These are phyloP conservation scores for Pyrocephalus nanus DNA, from an alignment of 2,797 vertebrate species.

Conservation along the genomic window DNA sequence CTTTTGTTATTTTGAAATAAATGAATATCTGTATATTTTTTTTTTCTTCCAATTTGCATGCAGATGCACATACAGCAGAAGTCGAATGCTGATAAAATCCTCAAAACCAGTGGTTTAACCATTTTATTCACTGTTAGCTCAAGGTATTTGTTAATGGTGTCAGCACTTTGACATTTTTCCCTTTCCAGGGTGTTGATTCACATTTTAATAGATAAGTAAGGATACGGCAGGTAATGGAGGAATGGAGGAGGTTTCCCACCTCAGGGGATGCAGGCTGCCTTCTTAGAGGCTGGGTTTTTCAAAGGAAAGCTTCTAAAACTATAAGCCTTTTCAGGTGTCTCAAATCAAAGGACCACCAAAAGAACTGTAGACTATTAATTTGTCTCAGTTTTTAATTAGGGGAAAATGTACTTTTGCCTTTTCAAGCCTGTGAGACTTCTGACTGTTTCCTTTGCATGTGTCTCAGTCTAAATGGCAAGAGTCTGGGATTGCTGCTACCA, in stretches of 20 bases:
- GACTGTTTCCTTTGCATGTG: not conserved
- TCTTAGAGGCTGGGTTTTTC: not conserved
- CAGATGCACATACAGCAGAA: not conserved
- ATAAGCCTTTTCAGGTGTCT: not conserved
- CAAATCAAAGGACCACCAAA: not conserved
- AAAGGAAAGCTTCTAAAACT: not conserved
- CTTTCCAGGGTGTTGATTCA: not conserved
- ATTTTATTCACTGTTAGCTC: not conserved
- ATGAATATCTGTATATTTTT: not conserved
- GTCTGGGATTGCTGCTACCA: slow-evolving; percentile 6
- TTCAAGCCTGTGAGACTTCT: slow-evolving; percentile 7
- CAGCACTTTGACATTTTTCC: not conserved
- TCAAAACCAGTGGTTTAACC: not conserved
- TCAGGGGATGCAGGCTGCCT: not conserved
- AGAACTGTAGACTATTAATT: not conserved
- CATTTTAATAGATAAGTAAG: not conserved
- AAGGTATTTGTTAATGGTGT: not conserved
- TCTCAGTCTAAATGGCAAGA: slow-evolving; percentile 42
- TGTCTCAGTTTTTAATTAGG: slow-evolving; percentile 27
- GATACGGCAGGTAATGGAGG: not conserved
- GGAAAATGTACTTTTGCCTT: slow-evolving; percentile 17
- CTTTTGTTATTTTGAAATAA: not conserved
- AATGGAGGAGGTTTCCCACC: not conserved
- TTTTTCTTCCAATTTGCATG: not conserved
- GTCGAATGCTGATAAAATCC: not conserved